Evolutionary conservation across 37 sponge, comb jelly and placozoan species (phyloP).

Genomic region (Crambe crambe): DNA sequence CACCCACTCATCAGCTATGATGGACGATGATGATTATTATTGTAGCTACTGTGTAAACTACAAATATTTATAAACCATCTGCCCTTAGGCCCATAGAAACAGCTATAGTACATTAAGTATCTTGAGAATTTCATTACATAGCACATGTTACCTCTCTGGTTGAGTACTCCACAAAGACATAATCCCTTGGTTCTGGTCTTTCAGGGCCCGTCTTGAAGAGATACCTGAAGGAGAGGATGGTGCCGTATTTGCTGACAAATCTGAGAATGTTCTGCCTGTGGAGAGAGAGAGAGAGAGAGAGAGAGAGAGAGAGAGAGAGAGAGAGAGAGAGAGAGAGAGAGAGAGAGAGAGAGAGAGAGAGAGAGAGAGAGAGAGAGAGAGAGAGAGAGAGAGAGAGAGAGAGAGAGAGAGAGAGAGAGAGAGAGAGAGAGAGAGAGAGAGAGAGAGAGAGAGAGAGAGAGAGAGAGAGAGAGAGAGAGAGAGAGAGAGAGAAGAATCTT

Average conservation of each 20-base stretch:
- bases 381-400: background rate
- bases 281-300: background rate
- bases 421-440: conserved; percentile 47
- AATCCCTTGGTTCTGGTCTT: conserved; percentile 64
- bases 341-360: conserved; percentile 32
- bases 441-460: conserved; percentile 32
- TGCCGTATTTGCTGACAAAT: conserved; percentile 57
- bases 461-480: conserved; percentile 27
- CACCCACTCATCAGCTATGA: no score
- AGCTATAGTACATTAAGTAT: no score
- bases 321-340: conserved; percentile 47
- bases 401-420: conserved; percentile 24
- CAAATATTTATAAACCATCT: no score
- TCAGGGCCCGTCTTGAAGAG: conserved; percentile 53
- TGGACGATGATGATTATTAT: no score
- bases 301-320: conserved; percentile 24
- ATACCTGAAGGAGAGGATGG: conserved; percentile 59
- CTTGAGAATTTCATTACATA: no score
- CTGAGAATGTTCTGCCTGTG: conserved; percentile 62
- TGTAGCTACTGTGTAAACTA: no score
- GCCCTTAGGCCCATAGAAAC: no score
- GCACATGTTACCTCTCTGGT: conserved; percentile 81
- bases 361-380: conserved; percentile 27
- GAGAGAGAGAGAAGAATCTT: background rate
- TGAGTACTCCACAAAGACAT: conserved; percentile 78